A percentile compares a stretch with the other conserved stretches of the same genome.
Evolutionary conservation across 2,113 vertebrate species (phyloP).

Genomic region (Pelodiscus sinensis): DNA sequence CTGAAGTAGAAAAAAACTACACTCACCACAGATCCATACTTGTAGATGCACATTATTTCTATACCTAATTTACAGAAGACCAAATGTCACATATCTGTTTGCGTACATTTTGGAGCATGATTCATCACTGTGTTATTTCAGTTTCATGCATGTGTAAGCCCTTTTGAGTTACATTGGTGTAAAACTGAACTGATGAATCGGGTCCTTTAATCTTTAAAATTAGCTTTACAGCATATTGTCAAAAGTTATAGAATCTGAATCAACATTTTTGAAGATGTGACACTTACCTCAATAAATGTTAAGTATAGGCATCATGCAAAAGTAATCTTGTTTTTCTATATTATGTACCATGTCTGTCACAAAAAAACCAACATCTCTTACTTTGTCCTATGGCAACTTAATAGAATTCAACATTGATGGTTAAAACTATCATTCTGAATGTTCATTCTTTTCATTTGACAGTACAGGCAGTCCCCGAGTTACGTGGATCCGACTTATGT

Average conservation of each 20-base stretch:
- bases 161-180: neutral
- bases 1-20: neutral
- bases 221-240: neutral
- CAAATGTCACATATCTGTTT: slow-evolving; percentile 49
- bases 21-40: slow-evolving; percentile 97
- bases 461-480: no score
- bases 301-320: neutral
- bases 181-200: neutral
- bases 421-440: neutral
- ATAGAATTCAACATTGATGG: neutral
- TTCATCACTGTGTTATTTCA: neutral
- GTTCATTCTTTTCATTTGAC: neutral
- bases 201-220: neutral
- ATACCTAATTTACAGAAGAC: slow-evolving; percentile 85
- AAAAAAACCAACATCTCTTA: neutral
- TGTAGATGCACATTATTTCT: slow-evolving; percentile 98
- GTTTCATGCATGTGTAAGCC: neutral
- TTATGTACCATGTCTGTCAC: neutral
- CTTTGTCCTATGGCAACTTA: neutral
- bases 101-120: neutral
- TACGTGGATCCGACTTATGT: no score
- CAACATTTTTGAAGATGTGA: neutral
- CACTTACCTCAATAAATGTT: neutral
- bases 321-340: neutral
- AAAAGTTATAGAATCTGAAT: neutral